phyloP scores from a whole-genome alignment of 1,140 invertebrate species.

The Ctenoplectra terminalis region DNA sequence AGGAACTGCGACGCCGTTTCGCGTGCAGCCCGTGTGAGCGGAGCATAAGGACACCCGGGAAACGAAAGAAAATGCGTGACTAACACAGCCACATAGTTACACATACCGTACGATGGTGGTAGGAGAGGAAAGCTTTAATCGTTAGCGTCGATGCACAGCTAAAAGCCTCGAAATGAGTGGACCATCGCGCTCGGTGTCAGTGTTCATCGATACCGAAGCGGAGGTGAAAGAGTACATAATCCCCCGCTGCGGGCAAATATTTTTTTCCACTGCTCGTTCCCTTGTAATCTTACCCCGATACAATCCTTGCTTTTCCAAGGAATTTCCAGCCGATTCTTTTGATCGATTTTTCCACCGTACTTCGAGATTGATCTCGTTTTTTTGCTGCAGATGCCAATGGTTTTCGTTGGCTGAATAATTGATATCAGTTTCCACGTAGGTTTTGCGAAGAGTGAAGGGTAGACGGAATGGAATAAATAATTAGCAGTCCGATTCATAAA shows the following conservation, averaged over 20 bases:
- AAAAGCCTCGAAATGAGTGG: constrained; percentile 65
- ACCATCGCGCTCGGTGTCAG: constrained; percentile 44
- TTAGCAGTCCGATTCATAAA: too few species aligned
- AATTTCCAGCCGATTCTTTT: not conserved
- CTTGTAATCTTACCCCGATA: too few species aligned
- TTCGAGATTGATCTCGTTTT: too few species aligned
- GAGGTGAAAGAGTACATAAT: constrained; percentile 12
- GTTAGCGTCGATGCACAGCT: constrained; percentile 63
- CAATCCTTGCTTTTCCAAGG: not conserved
- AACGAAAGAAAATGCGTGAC: constrained; percentile 21
- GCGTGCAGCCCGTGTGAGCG: constrained; percentile 44
- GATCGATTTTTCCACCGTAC: too few species aligned
- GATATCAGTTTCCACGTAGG: not conserved
- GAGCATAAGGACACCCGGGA: constrained; percentile 39
- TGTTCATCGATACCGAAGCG: constrained; percentile 47
- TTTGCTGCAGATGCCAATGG: not conserved
- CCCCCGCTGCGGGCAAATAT: constrained; percentile 3
- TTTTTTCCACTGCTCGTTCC: not conserved
- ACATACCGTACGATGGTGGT: not conserved
- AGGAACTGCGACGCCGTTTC: constrained; percentile 50
- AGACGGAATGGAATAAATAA: too few species aligned
- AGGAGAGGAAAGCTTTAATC: constrained; percentile 54
- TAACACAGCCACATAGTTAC: not conserved
- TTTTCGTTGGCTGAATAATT: not conserved
- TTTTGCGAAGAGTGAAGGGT: too few species aligned